Percentiles rank a stretch among this genome's conserved stretches.
These are phyloP conservation scores for Epizoanthus rinbou DNA, from an alignment of 92 coral and sea anemone genomes.

Conservation along the genomic window DNA sequence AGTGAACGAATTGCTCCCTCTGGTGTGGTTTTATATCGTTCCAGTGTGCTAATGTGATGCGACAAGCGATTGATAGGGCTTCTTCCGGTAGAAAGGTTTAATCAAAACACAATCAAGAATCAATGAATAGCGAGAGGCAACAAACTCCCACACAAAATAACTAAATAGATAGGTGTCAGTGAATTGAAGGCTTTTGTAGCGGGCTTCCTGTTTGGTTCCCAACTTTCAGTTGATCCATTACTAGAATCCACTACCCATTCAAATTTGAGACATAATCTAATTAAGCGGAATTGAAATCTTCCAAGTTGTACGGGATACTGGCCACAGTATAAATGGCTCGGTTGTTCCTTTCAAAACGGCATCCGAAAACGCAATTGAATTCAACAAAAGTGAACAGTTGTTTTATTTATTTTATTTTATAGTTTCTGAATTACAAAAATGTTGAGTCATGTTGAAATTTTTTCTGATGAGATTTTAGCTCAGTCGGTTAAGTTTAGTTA, in stretches of 20 bases:
- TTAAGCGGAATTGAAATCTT: slow-evolving; percentile 22
- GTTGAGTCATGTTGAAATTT: neutral
- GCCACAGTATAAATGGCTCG: neutral
- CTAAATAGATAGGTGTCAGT: slow-evolving; percentile 30
- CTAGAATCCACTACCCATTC: slow-evolving; percentile 17
- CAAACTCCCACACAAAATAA: slow-evolving; percentile 28
- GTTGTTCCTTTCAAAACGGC: neutral
- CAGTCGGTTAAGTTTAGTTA: neutral
- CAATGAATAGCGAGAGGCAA: slow-evolving; percentile 1
- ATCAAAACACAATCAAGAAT: slow-evolving; percentile 29
- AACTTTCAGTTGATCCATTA: slow-evolving; percentile 1
- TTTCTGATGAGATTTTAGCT: neutral
- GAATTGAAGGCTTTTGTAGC: slow-evolving; percentile 18
- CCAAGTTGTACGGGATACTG: slow-evolving; percentile 3
- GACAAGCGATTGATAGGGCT: slow-evolving; percentile 19
- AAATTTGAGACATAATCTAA: slow-evolving; percentile 20
- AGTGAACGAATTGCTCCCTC: neutral
- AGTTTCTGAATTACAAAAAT: neutral
- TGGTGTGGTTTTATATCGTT: slow-evolving; percentile 19
- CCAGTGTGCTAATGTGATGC: slow-evolving; percentile 10
- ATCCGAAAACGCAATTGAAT: slow-evolving; percentile 10
- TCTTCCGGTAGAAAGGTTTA: neutral
- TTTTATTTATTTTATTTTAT: neutral
- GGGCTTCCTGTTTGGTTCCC: slow-evolving; percentile 24
- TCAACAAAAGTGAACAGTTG: neutral